Evolutionary conservation across 2,888 invertebrate genomes (phyloP), one percentile per base, ranked within the genome.

Genomic region (Drosophila nigricruria): DNA sequence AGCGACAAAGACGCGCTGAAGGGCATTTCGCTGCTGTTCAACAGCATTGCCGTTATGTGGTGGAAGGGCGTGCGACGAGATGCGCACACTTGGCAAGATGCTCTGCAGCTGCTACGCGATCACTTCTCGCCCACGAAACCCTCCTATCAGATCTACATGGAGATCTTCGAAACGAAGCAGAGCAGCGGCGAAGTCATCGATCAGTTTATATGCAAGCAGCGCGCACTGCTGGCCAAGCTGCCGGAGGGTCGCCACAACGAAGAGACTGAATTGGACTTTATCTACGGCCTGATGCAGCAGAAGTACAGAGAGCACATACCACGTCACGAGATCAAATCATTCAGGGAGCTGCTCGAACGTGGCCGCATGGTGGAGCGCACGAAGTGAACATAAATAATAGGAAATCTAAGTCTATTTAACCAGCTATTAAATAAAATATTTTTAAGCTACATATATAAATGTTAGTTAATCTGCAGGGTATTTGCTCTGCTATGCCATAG

Each of bases 121-220:
- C 91, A 92, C 63, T 92, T 92, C 61, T 91, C 91, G 1, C 92
- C 92, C 32, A 88, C 91, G 2, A 92, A 91, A 50, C 92, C 92
- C 1, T 77, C 91, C 3, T 92, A 92, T 63, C 91, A 91, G 68
- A 73, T 92, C 50, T 92, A 92, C 65, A 79, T 89, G 82, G 91
- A 92, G 65, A 90, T 92, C 20, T 91, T 91, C 34, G 90, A 89
- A 25, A 71, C 73, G 4, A 89, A 79, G 20, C 92, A 92, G 52
- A 40, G 2, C 0, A 9, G 34, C 0, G 14, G 20, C 9, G 77
- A 73, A 4, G 82, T 84, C 0, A 89, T 92, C 42, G 91, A 92
- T 58, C 77, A 85, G 0, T 92, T 92, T 42, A 68, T 92, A 4
- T 92, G 91, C 65, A 88, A 91, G 53, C 89, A 92, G 52, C 87